Evolutionary conservation across 2,797 vertebrate species (phyloP).

Genomic region (Eremophila alpestris): DNA sequence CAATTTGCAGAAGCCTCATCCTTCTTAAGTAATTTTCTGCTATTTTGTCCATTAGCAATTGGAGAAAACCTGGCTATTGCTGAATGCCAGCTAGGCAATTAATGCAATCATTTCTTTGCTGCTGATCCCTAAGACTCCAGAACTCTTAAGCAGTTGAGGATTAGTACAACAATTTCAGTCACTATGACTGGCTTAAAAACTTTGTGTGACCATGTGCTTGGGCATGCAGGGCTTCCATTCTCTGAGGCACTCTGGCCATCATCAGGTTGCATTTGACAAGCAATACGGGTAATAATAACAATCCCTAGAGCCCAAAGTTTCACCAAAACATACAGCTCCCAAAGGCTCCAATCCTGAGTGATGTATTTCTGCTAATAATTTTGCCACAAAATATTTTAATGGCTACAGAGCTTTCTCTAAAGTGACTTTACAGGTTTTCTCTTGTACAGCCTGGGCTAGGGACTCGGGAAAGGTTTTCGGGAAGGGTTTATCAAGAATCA

Average conservation of each 20-base stretch:
- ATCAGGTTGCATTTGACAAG: not conserved
- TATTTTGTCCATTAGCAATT: not conserved
- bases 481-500: not conserved
- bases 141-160: not conserved
- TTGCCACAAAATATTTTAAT: not conserved
- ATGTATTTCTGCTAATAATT: not conserved
- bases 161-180: not conserved
- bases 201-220: not conserved
- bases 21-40: not conserved
- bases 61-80: not conserved
- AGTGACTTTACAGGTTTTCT: not conserved
- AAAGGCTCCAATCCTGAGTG: not conserved
- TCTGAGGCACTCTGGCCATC: not conserved
- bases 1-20: not conserved
- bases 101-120: not conserved
- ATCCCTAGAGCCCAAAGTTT: not conserved
- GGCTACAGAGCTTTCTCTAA: not conserved
- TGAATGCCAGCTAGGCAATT: not conserved
- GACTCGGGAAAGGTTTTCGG: rapidly evolving
- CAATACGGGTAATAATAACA: not conserved
- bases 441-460: not conserved
- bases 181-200: not conserved
- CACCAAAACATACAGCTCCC: not conserved
- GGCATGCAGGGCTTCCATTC: not conserved
- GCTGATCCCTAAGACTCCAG: not conserved